These are phyloP conservation scores for Herpetotheres cachinnans DNA, from an alignment of 2,113 vertebrate genomes.

Conservation along the genomic window DNA sequence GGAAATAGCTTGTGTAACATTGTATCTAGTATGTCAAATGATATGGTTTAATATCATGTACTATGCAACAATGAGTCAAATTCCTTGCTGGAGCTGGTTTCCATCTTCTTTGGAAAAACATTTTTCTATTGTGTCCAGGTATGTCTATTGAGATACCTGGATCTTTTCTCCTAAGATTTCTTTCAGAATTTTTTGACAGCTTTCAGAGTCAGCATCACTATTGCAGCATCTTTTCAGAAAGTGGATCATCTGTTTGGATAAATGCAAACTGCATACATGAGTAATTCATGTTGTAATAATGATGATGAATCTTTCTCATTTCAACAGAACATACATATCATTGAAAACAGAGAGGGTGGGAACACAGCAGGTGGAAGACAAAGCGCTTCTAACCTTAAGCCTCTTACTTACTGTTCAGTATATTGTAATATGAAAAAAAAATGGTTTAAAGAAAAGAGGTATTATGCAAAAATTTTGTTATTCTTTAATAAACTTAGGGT, in stretches of 20 bases:
- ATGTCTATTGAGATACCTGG: background rate
- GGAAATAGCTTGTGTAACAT: background rate
- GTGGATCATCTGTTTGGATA: background rate
- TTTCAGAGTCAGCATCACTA: background rate
- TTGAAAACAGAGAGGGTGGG: background rate
- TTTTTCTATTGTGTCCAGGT: background rate
- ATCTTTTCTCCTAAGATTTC: background rate
- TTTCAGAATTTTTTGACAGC: background rate
- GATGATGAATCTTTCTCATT: background rate
- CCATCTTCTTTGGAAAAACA: background rate
- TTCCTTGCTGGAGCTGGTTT: background rate
- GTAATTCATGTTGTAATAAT: background rate
- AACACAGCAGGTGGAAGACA: background rate
- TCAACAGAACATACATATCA: background rate
- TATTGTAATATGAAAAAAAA: background rate
- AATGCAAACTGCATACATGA: background rate
- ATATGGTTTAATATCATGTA: background rate
- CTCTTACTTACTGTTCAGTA: background rate
- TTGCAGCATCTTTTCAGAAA: background rate
- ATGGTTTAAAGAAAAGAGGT: background rate
- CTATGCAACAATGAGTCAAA: background rate
- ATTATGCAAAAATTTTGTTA: background rate
- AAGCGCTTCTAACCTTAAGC: background rate
- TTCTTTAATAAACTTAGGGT: background rate
- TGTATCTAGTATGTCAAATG: background rate